Percentiles rank a stretch among this genome's conserved stretches.
phyloP scores from a whole-genome alignment of 2,888 invertebrate genomes.

The Pseudococcus viburni region DNA sequence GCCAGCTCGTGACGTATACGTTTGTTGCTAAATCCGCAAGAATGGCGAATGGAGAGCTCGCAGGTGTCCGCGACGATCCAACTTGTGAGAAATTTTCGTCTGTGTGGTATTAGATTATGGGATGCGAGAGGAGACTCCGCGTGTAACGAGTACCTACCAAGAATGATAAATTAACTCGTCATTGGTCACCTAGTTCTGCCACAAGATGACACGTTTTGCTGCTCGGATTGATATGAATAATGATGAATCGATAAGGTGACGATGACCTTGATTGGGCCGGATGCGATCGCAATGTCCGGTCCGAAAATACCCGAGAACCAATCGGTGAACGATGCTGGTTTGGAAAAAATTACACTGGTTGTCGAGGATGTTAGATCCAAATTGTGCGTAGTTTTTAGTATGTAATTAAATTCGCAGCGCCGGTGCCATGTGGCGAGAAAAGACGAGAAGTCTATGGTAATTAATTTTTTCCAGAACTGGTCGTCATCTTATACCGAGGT shows the following conservation, averaged over 20 bases:
- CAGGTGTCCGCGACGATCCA: not conserved
- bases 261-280: not conserved
- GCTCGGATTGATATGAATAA: not conserved
- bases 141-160: not conserved
- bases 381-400: not conserved
- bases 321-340: no score
- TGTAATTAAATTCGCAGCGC: not conserved
- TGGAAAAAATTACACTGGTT: not conserved
- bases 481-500: not conserved
- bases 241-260: not conserved
- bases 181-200: not conserved
- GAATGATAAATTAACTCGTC: not conserved
- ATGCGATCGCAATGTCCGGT: not conserved
- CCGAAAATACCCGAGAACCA: not conserved
- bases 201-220: not conserved
- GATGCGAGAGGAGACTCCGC: not conserved
- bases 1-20: not conserved
- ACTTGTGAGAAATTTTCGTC: not conserved
- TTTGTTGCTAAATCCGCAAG: not conserved
- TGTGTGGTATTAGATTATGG: not conserved
- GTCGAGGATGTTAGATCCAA: not conserved
- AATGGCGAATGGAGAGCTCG: not conserved
- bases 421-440: not conserved
- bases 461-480: conserved; percentile 1
- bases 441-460: not conserved